Evolutionary conservation across 2,888 invertebrate species (phyloP).

Genomic region (Caenorhabditis sp.): DNA sequence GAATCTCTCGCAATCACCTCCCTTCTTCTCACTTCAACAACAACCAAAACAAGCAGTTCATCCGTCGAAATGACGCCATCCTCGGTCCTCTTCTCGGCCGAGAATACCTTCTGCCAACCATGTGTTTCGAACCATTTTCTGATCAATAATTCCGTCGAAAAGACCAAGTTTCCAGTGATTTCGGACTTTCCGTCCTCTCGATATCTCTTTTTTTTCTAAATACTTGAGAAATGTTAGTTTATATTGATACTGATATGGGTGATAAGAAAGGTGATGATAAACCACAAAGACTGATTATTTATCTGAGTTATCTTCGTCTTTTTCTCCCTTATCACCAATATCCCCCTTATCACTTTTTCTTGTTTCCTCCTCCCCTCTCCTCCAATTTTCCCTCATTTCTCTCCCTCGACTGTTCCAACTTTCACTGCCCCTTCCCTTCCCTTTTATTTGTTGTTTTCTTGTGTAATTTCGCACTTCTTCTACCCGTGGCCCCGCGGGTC

Average conservation of each 20-base stretch:
- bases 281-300: not conserved
- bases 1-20: not conserved
- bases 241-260: not conserved
- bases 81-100: no score
- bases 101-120: not conserved
- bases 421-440: slow-evolving; percentile 45
- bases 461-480: slow-evolving; percentile 47
- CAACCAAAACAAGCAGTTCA: no score
- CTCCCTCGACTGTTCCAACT: slow-evolving; percentile 7
- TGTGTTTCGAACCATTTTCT: not conserved
- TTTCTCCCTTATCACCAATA: not conserved
- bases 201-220: not conserved
- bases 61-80: not conserved
- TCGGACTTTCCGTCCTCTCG: slow-evolving; percentile 2
- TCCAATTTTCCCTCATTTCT: slow-evolving; percentile 3
- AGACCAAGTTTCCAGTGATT: slow-evolving; percentile 2
- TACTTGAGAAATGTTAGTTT: not conserved
- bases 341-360: not conserved
- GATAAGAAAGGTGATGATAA: not conserved
- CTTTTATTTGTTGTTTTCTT: slow-evolving; percentile 50
- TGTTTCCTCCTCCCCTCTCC: slow-evolving; percentile 6
- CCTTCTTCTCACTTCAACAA: no score
- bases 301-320: not conserved
- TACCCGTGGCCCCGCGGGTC: not conserved
- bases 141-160: slow-evolving; percentile 5